phyloP scores from a whole-genome alignment of 2,113 vertebrate genomes.

The Grammomys dolichurus region DNA sequence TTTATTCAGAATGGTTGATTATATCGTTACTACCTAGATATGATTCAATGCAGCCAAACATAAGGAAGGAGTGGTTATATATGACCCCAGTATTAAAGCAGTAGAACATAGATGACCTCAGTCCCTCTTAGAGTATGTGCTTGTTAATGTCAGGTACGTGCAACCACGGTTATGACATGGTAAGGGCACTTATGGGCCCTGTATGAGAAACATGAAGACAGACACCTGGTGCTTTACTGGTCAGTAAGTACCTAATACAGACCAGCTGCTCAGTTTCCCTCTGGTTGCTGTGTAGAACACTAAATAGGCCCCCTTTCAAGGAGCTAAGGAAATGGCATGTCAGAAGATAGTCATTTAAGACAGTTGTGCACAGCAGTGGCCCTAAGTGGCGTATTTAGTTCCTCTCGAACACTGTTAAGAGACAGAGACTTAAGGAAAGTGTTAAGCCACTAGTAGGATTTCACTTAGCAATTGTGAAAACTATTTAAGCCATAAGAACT shows the following conservation, averaged over 20 bases:
- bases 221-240: background rate
- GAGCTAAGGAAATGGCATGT: background rate
- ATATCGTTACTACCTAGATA: constrained; percentile 51
- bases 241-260: constrained; percentile 3
- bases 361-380: background rate
- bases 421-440: background rate
- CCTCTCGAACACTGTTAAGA: background rate
- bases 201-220: background rate
- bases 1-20: constrained; percentile 64
- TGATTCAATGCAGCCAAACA: constrained; percentile 45
- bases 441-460: background rate
- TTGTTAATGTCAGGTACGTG: background rate
- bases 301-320: background rate
- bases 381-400: background rate
- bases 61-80: background rate
- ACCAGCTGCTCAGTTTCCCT: background rate
- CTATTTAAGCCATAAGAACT: background rate
- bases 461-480: background rate
- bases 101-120: background rate
- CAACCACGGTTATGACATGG: background rate
- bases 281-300: background rate
- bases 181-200: background rate
- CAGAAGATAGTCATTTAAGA: background rate
- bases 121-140: background rate
- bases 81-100: background rate